Evolutionary conservation across 2,888 invertebrate species (phyloP).

Genomic region (Rhyacophila evoluta): DNA sequence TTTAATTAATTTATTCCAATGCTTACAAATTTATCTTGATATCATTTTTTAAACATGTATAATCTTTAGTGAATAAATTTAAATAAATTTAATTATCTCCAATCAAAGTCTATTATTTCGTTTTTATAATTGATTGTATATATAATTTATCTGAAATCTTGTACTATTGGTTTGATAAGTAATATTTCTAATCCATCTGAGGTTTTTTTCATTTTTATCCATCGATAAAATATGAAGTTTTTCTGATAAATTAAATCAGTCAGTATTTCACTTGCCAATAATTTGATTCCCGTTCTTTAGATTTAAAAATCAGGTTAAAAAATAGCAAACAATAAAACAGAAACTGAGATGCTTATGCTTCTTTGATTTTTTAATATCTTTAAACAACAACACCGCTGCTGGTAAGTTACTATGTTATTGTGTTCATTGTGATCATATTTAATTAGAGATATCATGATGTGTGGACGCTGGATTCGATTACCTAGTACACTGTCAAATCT

Average conservation of each 20-base stretch:
- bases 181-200: no score
- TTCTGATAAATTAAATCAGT: background rate
- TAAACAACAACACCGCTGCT: background rate
- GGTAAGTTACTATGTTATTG: conserved; percentile 14
- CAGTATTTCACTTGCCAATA: background rate
- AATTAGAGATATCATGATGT: conserved; percentile 23
- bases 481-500: background rate
- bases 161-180: no score
- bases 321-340: background rate
- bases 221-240: background rate
- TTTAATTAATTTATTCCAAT: no score
- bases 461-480: conserved; percentile 9
- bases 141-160: no score
- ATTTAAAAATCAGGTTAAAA: background rate
- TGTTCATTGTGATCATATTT: conserved; percentile 27
- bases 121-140: no score
- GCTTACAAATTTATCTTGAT: no score
- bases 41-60: no score
- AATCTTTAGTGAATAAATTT: no score
- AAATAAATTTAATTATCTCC: no score
- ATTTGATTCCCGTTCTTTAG: background rate
- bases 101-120: no score
- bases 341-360: background rate
- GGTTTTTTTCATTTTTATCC: no score
- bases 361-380: background rate